Percentiles rank a stretch among this genome's conserved stretches.
Conservation (phyloP, 2,888 invertebrate species). For the Macaria notata region DNA sequence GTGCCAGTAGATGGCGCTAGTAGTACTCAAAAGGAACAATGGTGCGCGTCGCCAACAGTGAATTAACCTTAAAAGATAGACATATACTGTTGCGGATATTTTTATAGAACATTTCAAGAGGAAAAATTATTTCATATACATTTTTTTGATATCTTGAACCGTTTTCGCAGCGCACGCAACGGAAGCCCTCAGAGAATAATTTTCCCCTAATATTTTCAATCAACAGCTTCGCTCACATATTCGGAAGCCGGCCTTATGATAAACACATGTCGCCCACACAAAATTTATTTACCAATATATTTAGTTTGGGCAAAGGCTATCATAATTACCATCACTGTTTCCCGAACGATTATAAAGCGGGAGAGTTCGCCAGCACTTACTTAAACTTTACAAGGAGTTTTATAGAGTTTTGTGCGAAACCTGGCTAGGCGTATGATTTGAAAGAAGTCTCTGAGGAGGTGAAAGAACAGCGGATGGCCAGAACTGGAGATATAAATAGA, state of each 20-base stretch:
- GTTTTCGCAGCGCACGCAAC: too few species aligned
- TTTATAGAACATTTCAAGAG: too few species aligned
- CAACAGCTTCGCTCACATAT: constrained; percentile 84
- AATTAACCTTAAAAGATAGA: too few species aligned
- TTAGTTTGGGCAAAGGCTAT: constrained; percentile 47
- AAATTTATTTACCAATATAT: constrained; percentile 28
- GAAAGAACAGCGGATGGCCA: constrained; percentile 8
- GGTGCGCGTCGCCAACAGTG: too few species aligned
- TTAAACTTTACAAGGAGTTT: constrained; percentile 32
- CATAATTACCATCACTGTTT: constrained; percentile 55
- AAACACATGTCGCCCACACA: constrained; percentile 41
- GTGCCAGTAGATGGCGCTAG: too few species aligned
- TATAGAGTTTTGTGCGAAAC: constrained; percentile 28
- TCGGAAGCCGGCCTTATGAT: constrained; percentile 71
- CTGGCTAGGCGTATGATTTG: constrained; percentile 25
- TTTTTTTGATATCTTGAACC: too few species aligned
- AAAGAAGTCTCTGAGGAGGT: constrained; percentile 15
- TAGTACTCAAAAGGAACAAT: too few species aligned
- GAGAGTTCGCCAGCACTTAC: constrained; percentile 39
- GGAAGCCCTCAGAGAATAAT: too few species aligned
- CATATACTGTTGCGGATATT: too few species aligned
- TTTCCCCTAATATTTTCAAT: constrained; percentile 82
- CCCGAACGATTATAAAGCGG: constrained; percentile 49
- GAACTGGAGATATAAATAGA: constrained; percentile 14
- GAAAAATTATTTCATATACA: too few species aligned